Conservation (phyloP, 1,140 invertebrate genomes). For the Bombus superbus region DNA sequence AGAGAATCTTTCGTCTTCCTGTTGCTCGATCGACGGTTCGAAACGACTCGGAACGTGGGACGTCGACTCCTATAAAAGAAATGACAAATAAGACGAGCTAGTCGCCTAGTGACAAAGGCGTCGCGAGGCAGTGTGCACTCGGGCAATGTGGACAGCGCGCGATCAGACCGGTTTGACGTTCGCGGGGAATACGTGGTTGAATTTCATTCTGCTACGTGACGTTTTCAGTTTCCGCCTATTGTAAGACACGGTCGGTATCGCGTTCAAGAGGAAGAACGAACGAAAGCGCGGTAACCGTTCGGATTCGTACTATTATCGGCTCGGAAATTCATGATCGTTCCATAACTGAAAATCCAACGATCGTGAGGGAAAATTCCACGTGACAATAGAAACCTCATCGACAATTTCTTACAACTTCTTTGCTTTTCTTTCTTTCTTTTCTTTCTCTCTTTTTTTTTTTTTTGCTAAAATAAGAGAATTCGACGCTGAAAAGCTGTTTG, state of each 20-base stretch:
- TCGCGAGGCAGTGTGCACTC: conserved; percentile 20
- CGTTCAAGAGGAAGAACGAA: conserved; percentile 19
- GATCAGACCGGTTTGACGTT: conserved; percentile 63
- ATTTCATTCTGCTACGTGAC: conserved; percentile 62
- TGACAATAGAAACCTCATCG: background rate
- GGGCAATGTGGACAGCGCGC: conserved; percentile 35
- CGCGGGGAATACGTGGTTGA: conserved; percentile 43
- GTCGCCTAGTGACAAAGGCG: conserved; percentile 61
- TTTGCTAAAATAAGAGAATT: background rate
- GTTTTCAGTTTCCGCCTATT: conserved; percentile 58
- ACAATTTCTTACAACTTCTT: background rate
- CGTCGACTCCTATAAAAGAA: conserved; percentile 38
- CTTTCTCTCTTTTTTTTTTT: background rate
- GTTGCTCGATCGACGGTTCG: conserved; percentile 33
- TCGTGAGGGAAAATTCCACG: background rate
- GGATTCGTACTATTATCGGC: conserved; percentile 13
- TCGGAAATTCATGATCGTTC: background rate
- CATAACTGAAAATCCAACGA: background rate
- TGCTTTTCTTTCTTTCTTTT: background rate
- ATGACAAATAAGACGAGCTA: conserved; percentile 58
- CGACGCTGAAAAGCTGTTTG: background rate
- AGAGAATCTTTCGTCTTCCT: conserved; percentile 12
- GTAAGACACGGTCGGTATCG: conserved; percentile 27
- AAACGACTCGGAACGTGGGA: conserved; percentile 37
- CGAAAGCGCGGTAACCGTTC: background rate